These are phyloP conservation scores for Xenus cinereus DNA, from an alignment of 2,113 vertebrate species.

Conservation along the genomic window DNA sequence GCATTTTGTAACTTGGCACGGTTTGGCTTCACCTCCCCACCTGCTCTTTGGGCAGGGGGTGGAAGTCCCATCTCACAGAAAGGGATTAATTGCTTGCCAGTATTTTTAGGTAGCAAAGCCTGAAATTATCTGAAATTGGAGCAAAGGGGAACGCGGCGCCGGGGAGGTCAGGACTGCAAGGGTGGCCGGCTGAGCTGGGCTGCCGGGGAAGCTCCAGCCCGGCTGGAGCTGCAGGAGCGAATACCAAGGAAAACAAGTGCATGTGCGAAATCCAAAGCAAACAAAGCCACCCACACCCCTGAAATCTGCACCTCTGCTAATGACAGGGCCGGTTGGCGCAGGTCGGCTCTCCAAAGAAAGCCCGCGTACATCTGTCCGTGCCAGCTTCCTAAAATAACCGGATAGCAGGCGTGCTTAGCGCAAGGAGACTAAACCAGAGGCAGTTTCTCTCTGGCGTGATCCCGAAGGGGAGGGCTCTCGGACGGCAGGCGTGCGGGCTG, in stretches of 20 bases:
- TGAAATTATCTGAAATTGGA: background rate
- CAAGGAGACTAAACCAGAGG: background rate
- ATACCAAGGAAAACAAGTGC: background rate
- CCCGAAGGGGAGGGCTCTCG: background rate
- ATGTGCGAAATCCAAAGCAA: background rate
- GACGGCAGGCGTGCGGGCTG: accelerated
- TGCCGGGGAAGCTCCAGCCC: accelerated
- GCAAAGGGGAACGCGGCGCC: background rate
- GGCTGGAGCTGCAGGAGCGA: background rate
- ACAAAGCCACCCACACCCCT: background rate
- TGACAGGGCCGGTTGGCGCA: background rate
- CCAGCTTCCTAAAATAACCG: background rate
- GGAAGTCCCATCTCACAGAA: background rate
- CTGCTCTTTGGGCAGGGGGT: background rate
- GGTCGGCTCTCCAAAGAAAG: background rate
- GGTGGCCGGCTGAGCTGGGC: background rate
- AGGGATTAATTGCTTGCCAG: background rate
- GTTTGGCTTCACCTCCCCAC: background rate
- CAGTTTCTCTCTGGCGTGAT: background rate
- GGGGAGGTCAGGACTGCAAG: background rate
- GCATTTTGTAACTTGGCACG: background rate
- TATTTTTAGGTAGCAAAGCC: background rate
- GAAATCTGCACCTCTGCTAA: background rate
- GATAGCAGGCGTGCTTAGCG: background rate
- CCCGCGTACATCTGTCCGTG: accelerated